phyloP scores from a whole-genome alignment of 2,888 invertebrate species.

The Bruchidius siliquastri region DNA sequence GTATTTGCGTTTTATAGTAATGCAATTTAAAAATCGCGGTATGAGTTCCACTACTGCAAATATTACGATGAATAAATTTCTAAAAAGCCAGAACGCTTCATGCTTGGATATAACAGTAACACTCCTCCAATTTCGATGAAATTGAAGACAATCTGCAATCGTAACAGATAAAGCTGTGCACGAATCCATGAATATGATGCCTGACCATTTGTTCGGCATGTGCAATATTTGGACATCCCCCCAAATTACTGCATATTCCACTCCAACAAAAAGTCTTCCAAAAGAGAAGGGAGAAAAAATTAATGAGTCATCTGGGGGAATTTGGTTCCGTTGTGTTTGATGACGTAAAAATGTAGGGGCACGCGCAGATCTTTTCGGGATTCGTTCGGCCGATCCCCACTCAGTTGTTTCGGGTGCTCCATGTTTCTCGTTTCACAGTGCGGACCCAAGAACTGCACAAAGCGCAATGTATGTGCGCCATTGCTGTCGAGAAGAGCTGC shows the following conservation, averaged over 20 bases:
- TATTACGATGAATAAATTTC: neutral
- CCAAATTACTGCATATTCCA: neutral
- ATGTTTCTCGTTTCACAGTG: slow-evolving; percentile 49
- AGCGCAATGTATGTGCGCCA: slow-evolving; percentile 51
- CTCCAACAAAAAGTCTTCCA: neutral
- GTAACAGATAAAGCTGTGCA: neutral
- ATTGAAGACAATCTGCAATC: neutral
- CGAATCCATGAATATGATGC: neutral
- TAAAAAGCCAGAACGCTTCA: neutral
- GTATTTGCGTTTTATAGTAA: neutral
- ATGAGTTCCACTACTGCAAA: neutral
- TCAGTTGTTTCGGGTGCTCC: slow-evolving; percentile 49
- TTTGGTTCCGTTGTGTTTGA: slow-evolving; percentile 20
- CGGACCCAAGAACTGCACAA: slow-evolving; percentile 47
- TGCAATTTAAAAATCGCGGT: neutral
- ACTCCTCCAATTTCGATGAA: neutral
- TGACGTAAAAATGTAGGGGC: slow-evolving; percentile 26
- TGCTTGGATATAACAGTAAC: neutral
- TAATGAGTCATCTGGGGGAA: slow-evolving; percentile 13
- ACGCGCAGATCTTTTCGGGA: slow-evolving; percentile 40
- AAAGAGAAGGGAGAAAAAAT: neutral
- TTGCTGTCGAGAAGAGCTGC: slow-evolving; percentile 48
- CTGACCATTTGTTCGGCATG: neutral
- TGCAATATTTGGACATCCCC: neutral
- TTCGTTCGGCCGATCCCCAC: slow-evolving; percentile 46